phyloP scores from a whole-genome alignment of 1,140 invertebrate genomes.

The Drosophila parvula region DNA sequence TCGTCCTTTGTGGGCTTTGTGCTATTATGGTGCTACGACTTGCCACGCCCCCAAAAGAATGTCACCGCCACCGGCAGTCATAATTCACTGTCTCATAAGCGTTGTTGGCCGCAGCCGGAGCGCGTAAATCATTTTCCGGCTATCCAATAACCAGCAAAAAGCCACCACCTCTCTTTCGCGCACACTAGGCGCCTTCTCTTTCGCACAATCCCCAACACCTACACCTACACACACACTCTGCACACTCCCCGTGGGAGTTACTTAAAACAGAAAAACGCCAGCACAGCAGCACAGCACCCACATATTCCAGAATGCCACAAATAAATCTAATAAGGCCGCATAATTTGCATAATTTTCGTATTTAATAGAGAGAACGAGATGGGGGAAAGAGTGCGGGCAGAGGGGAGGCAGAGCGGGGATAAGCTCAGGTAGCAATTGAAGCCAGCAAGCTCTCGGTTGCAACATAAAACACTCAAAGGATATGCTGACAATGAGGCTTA shows the following conservation, averaged over 20 bases:
- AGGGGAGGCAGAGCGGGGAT: not conserved
- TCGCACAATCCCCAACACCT: not conserved
- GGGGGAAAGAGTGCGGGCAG: not conserved
- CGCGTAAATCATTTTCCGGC: conserved; percentile 71
- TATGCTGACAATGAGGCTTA: conserved; percentile 82
- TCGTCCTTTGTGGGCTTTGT: conserved; percentile 22
- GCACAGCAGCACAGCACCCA: conserved; percentile 12
- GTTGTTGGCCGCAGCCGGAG: conserved; percentile 41
- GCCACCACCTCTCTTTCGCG: conserved; percentile 8
- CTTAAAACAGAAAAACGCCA: conserved; percentile 55
- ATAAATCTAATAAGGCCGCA: conserved; percentile 82
- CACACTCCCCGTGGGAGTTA: conserved; percentile 54
- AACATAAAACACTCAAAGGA: conserved; percentile 82
- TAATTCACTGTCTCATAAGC: conserved; percentile 75
- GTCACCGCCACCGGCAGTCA: conserved; percentile 60
- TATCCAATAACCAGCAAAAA: conserved; percentile 43
- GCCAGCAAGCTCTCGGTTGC: conserved; percentile 56
- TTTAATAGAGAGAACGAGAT: conserved; percentile 67
- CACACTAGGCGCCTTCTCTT: conserved; percentile 1
- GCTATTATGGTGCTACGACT: not conserved
- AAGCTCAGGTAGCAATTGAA: conserved; percentile 72
- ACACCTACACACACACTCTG: conserved; percentile 8
- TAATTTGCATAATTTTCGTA: conserved; percentile 82
- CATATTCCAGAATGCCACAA: conserved; percentile 61
- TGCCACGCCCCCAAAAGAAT: conserved; percentile 47